phyloP scores from a whole-genome alignment of 2,113 vertebrate genomes.

The Terrapene triunguis region DNA sequence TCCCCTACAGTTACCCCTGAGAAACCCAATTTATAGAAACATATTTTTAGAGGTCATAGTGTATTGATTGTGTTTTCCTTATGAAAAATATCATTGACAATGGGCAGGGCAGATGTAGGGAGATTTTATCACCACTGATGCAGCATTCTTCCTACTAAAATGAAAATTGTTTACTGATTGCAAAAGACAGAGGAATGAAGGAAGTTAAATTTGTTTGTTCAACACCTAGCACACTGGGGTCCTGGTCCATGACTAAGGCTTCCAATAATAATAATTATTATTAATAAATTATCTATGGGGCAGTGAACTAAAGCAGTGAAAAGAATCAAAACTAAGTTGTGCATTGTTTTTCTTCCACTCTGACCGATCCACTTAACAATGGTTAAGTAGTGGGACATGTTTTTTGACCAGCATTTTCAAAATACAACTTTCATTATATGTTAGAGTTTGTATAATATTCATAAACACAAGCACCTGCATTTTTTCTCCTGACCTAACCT shows the following conservation, averaged over 20 bases:
- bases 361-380: neutral
- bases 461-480: slow-evolving; percentile 70
- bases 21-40: neutral
- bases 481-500: slow-evolving; percentile 75
- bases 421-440: slow-evolving; percentile 65
- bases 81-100: neutral
- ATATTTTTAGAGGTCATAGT: neutral
- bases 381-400: slow-evolving; percentile 56
- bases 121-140: neutral
- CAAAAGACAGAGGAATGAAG: slow-evolving; percentile 26
- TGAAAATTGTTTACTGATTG: slow-evolving; percentile 32
- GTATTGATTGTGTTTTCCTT: neutral
- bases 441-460: slow-evolving; percentile 76
- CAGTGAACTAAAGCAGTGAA: neutral
- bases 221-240: neutral
- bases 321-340: neutral
- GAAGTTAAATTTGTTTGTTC: neutral
- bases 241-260: neutral
- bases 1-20: neutral
- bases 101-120: neutral
- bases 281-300: neutral
- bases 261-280: neutral
- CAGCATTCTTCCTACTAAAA: neutral
- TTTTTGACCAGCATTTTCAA: slow-evolving; percentile 66
- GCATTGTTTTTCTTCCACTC: neutral